These are phyloP conservation scores for Hirtodrosophila alboralis DNA, from an alignment of 2,888 invertebrate species.

Conservation along the genomic window DNA sequence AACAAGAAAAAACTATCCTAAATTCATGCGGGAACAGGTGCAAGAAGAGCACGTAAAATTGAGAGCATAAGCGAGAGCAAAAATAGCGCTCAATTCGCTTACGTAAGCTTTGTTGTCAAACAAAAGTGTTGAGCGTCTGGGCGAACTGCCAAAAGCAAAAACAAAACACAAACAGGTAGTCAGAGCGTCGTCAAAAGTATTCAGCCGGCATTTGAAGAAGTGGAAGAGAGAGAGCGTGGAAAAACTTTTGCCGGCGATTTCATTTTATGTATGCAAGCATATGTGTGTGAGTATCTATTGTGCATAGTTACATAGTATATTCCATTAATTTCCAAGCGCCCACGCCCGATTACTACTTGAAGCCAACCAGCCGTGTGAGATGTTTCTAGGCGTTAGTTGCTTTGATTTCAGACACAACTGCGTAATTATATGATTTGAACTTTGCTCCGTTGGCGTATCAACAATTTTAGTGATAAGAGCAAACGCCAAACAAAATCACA, in stretches of 20 bases:
- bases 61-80: constrained; percentile 14
- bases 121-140: constrained; percentile 49
- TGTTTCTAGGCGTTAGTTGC: constrained; percentile 54
- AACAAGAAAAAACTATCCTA: constrained; percentile 12
- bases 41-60: constrained; percentile 1
- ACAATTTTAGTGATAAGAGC: constrained; percentile 11
- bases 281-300: too few relatives aligned
- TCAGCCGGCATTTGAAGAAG: constrained; percentile 28
- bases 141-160: constrained; percentile 51
- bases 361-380: constrained; percentile 8
- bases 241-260: constrained; percentile 7
- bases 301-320: not conserved
- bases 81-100: constrained; percentile 36
- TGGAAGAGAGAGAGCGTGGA: too few relatives aligned
- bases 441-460: constrained; percentile 48
- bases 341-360: constrained; percentile 2
- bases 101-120: constrained; percentile 76
- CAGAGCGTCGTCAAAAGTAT: not conserved
- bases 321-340: not conserved
- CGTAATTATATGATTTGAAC: constrained; percentile 58
- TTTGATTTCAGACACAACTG: constrained; percentile 36
- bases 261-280: not conserved
- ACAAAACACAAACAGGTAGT: constrained; percentile 45
- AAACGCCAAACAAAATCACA: constrained; percentile 6
- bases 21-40: not conserved